Conservation (phyloP, 2,888 invertebrate species). For the Drosophila mimica region DNA sequence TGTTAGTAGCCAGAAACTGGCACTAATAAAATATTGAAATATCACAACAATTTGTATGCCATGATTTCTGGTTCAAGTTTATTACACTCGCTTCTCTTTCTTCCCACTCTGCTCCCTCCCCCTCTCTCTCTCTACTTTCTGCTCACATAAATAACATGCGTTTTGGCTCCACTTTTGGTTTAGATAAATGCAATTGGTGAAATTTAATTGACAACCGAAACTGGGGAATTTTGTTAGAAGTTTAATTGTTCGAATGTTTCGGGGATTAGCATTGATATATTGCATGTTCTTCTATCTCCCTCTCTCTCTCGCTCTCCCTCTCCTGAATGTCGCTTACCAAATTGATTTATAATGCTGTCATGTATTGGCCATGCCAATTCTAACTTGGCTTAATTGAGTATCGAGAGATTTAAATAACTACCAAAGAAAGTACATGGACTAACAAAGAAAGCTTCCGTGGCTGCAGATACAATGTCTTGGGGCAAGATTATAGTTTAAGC, state of each 20-base stretch:
- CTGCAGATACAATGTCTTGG: neutral
- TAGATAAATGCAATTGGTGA: conserved; percentile 50
- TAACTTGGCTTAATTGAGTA: neutral
- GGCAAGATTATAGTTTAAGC: neutral
- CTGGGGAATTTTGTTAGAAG: conserved; percentile 46
- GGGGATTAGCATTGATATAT: conserved; percentile 41
- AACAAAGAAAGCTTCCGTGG: neutral
- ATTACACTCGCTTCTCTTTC: neutral
- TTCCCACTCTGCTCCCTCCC: neutral
- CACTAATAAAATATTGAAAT: conserved; percentile 76
- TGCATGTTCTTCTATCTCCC: neutral
- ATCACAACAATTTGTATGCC: conserved; percentile 39
- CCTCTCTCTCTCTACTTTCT: neutral
- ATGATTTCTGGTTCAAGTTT: conserved; percentile 57
- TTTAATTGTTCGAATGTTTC: conserved; percentile 37
- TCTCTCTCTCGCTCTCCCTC: neutral
- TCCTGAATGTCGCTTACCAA: conserved; percentile 14
- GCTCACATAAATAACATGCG: conserved; percentile 49
- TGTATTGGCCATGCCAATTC: conserved; percentile 3
- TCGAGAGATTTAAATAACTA: neutral
- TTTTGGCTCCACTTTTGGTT: conserved; percentile 47
- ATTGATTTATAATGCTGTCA: conserved; percentile 37
- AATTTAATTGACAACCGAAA: conserved; percentile 55
- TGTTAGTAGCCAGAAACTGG: conserved; percentile 37
- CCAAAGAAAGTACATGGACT: neutral